These are phyloP conservation scores for Protosalanx chinensis DNA, from an alignment of 2,797 vertebrate species.

Conservation along the genomic window DNA sequence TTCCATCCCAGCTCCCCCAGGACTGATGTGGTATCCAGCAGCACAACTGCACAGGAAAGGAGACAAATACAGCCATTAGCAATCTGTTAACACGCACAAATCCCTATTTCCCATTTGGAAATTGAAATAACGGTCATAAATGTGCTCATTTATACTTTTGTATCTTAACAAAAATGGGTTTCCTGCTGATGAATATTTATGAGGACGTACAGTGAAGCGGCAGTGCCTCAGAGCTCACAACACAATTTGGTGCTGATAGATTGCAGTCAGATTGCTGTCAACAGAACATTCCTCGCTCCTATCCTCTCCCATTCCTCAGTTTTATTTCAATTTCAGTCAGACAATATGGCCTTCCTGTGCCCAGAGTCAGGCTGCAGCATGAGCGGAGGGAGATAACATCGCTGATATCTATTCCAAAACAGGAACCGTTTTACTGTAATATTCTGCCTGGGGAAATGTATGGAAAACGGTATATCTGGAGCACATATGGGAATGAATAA, in stretches of 20 bases:
- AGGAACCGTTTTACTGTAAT: conserved; percentile 11
- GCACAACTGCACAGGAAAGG: conserved; percentile 82
- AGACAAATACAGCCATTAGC: conserved; percentile 53
- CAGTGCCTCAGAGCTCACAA: conserved; percentile 19
- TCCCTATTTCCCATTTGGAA: conserved; percentile 44
- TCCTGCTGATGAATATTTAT: conserved; percentile 57
- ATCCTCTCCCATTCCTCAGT: conserved; percentile 29
- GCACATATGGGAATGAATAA: background rate
- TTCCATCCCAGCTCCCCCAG: conserved; percentile 95
- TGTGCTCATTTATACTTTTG: conserved; percentile 46
- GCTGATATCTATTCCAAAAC: conserved; percentile 8
- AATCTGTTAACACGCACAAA: conserved; percentile 47
- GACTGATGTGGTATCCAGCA: conserved; percentile 91
- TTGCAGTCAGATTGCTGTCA: conserved; percentile 67
- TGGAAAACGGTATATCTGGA: background rate
- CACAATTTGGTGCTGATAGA: conserved; percentile 61
- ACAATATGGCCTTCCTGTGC: conserved; percentile 29
- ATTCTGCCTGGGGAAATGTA: background rate
- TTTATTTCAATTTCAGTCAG: conserved; percentile 32
- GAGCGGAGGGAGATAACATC: conserved; percentile 29
- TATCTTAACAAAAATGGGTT: conserved; percentile 48
- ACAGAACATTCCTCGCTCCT: conserved; percentile 49
- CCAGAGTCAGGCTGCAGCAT: conserved; percentile 9
- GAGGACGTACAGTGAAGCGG: conserved; percentile 21
- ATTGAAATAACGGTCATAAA: conserved; percentile 59